Evolutionary conservation across 2,113 vertebrate species (phyloP).

Genomic region (Hassar affinis): DNA sequence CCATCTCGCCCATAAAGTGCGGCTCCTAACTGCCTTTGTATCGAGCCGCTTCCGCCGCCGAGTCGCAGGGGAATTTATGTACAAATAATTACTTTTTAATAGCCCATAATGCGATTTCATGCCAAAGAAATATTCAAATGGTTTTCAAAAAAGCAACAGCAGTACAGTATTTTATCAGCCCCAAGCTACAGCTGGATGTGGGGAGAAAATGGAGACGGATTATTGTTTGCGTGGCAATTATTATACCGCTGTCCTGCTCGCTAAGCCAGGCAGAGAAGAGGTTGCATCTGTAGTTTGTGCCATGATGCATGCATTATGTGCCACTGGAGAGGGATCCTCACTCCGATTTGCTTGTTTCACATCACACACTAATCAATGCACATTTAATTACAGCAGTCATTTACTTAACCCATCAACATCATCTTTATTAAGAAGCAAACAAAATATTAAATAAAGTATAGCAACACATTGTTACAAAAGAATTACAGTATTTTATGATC

Average conservation of each 20-base stretch:
- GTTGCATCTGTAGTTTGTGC: slow-evolving; percentile 28
- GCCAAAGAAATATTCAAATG: slow-evolving; percentile 84
- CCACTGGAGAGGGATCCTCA: slow-evolving; percentile 36
- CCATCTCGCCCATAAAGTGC: slow-evolving; percentile 62
- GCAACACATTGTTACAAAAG: not conserved
- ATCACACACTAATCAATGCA: slow-evolving; percentile 39
- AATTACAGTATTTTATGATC: no score
- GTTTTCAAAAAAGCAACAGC: slow-evolving; percentile 66
- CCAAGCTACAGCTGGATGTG: slow-evolving; percentile 72
- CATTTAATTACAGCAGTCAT: slow-evolving; percentile 49
- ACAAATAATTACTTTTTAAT: slow-evolving; percentile 88
- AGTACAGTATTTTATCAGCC: slow-evolving; percentile 83
- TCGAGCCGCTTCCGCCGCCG: slow-evolving; percentile 68
- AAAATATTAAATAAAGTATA: not conserved
- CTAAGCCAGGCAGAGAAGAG: slow-evolving; percentile 28
- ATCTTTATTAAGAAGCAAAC: slow-evolving; percentile 42
- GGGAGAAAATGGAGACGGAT: slow-evolving; percentile 70
- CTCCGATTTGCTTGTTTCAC: slow-evolving; percentile 31
- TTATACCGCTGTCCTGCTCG: slow-evolving; percentile 71
- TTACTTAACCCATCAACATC: slow-evolving; percentile 39
- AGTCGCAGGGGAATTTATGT: slow-evolving; percentile 77
- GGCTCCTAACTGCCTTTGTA: slow-evolving; percentile 77
- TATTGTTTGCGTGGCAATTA: slow-evolving; percentile 78
- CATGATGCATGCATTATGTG: slow-evolving; percentile 17
- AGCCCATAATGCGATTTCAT: slow-evolving; percentile 80